A percentile compares a stretch with the other conserved stretches of the same genome.
Evolutionary conservation across 2,888 invertebrate genomes (phyloP).

Genomic region (Syrista parreyssii): DNA sequence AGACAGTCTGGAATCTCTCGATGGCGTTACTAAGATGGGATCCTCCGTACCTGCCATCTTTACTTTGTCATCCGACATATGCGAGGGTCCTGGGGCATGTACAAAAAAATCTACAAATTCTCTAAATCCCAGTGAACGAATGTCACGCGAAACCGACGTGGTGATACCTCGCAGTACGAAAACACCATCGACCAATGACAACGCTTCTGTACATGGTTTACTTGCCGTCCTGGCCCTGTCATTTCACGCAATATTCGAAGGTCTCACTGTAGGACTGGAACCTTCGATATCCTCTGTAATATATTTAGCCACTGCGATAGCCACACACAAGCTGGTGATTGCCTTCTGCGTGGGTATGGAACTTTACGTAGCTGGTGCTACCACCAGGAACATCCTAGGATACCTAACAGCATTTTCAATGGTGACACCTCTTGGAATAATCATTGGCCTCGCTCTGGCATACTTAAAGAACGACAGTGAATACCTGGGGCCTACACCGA

Average conservation of each 20-base stretch:
- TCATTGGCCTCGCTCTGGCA: slow-evolving; percentile 71
- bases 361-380: slow-evolving; percentile 67
- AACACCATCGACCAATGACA: slow-evolving; percentile 39
- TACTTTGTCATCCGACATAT: slow-evolving; percentile 36
- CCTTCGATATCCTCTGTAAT: slow-evolving; percentile 65
- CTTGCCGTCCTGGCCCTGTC: slow-evolving; percentile 75
- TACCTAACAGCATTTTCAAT: slow-evolving; percentile 74
- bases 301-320: slow-evolving; percentile 74
- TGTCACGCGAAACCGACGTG: background rate
- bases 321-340: slow-evolving; percentile 77
- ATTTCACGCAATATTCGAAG: slow-evolving; percentile 78
- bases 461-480: slow-evolving; percentile 64
- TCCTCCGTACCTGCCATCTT: slow-evolving; percentile 46
- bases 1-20: background rate
- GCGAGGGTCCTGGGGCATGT: too few relatives aligned
- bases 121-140: background rate
- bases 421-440: slow-evolving; percentile 78
- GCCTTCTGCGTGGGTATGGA: slow-evolving; percentile 77
- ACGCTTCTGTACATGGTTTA: slow-evolving; percentile 70
- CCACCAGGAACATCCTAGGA: slow-evolving; percentile 69
- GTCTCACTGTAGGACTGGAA: slow-evolving; percentile 76
- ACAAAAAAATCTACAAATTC: background rate
- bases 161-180: background rate
- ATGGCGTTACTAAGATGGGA: background rate
- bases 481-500: slow-evolving; percentile 66